Conservation (phyloP, 2,888 invertebrate species). For the Volucella zonaria region DNA sequence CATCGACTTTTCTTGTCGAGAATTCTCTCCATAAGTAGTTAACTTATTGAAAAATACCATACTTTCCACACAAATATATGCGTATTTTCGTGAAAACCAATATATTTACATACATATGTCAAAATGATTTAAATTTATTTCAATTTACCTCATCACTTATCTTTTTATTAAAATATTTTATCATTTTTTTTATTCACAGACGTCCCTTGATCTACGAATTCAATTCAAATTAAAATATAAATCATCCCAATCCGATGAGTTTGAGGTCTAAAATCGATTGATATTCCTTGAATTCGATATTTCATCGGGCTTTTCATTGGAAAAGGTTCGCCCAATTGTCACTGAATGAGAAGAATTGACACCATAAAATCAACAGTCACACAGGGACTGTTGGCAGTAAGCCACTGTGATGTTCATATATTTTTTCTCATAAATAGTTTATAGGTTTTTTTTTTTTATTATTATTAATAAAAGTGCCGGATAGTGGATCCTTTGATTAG, state of each 20-base stretch:
- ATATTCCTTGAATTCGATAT: constrained; percentile 8
- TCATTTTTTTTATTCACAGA: constrained; percentile 5
- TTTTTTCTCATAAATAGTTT: neutral
- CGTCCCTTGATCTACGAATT: constrained; percentile 32
- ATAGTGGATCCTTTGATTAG: constrained; percentile 19
- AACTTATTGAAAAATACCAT: too few species aligned
- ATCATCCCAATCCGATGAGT: constrained; percentile 28
- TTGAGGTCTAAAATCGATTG: constrained; percentile 4
- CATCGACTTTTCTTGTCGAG: too few species aligned
- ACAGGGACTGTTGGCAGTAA: constrained; percentile 27
- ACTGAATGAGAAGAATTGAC: constrained; percentile 35
- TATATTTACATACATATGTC: too few species aligned
- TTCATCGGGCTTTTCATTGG: constrained; percentile 21
- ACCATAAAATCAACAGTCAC: neutral
- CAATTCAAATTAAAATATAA: constrained; percentile 56
- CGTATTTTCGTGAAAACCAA: too few species aligned
- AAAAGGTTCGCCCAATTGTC: constrained; percentile 40
- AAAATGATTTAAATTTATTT: too few species aligned
- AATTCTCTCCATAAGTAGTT: too few species aligned
- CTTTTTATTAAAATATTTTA: neutral
- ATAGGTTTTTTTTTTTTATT: neutral
- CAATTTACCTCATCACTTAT: too few species aligned
- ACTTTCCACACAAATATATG: too few species aligned
- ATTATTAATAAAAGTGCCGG: constrained; percentile 10
- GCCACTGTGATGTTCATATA: constrained; percentile 14